Conservation (phyloP, 1,140 invertebrate species). For the Choristoneura fumiferana region DNA sequence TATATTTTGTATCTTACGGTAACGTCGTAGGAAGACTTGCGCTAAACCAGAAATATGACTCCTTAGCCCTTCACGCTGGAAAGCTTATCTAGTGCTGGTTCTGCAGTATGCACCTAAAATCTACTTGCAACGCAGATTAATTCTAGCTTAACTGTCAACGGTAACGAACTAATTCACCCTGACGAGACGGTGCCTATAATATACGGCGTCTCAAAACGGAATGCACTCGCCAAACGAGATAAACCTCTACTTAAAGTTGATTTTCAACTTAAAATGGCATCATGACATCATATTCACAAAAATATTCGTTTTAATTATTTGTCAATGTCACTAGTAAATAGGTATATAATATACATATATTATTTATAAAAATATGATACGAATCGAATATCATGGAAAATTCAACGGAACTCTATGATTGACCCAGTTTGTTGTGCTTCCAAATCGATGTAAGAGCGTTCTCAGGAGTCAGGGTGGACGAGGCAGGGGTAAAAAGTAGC, state of each 20-base stretch:
- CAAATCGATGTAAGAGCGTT: slow-evolving; percentile 11
- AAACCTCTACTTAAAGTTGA: neutral
- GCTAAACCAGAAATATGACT: too few relatives aligned
- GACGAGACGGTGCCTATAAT: neutral
- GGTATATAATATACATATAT: too few relatives aligned
- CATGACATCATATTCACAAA: neutral
- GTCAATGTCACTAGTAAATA: too few relatives aligned
- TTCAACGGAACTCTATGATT: neutral
- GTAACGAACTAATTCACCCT: too few relatives aligned
- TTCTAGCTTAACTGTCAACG: slow-evolving; percentile 5
- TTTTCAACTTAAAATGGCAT: slow-evolving; percentile 4
- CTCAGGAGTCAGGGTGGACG: neutral
- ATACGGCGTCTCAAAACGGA: neutral
- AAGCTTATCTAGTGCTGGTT: too few relatives aligned
- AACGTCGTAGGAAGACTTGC: too few relatives aligned
- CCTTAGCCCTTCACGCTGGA: too few relatives aligned
- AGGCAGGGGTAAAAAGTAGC: slow-evolving; percentile 5
- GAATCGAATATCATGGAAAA: too few relatives aligned
- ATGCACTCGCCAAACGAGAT: too few relatives aligned
- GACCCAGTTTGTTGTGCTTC: slow-evolving; percentile 3
- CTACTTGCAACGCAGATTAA: neutral
- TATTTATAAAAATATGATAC: too few relatives aligned
- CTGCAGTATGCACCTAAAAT: too few relatives aligned
- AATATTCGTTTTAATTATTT: neutral
- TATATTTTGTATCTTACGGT: too few relatives aligned